Evolutionary conservation across 2,888 invertebrate species (phyloP).

Genomic region (Meteorus colon): DNA sequence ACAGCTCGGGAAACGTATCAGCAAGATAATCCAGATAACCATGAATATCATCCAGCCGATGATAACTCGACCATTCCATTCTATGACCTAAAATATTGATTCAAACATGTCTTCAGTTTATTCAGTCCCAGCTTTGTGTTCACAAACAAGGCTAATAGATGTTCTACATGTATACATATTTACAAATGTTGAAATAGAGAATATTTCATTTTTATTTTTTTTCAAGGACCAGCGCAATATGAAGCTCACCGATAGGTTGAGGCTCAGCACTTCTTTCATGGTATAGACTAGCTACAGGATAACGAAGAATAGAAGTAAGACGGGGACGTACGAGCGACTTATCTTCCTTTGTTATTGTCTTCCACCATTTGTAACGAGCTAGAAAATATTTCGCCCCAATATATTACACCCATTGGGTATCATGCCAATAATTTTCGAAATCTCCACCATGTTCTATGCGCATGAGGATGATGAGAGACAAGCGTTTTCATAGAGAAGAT

Average conservation of each 20-base stretch:
- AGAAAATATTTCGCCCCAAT: conserved; percentile 60
- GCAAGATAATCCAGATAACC: conserved; percentile 83
- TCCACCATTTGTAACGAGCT: conserved; percentile 72
- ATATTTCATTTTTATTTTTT: neutral
- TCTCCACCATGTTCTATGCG: neutral
- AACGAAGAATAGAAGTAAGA: conserved; percentile 57
- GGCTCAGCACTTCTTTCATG: conserved; percentile 66
- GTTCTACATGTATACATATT: neutral
- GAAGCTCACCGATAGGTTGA: conserved; percentile 68
- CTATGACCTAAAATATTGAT: conserved; percentile 73
- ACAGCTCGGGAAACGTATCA: conserved; percentile 82
- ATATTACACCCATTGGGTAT: conserved; percentile 6
- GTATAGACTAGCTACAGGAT: conserved; percentile 63
- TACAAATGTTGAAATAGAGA: too few species aligned
- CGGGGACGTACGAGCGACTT: conserved; percentile 58
- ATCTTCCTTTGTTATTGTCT: conserved; percentile 57
- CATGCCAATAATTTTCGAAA: neutral
- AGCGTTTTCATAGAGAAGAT: neutral
- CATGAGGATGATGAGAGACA: neutral
- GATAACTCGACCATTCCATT: conserved; percentile 86
- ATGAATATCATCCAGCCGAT: conserved; percentile 81
- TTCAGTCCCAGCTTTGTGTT: neutral
- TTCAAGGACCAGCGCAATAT: conserved; percentile 55
- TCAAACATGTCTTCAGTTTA: neutral
- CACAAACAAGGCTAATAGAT: too few species aligned